Evolutionary conservation across 2,113 vertebrate species (phyloP).

Genomic region (Notechis scutatus): DNA sequence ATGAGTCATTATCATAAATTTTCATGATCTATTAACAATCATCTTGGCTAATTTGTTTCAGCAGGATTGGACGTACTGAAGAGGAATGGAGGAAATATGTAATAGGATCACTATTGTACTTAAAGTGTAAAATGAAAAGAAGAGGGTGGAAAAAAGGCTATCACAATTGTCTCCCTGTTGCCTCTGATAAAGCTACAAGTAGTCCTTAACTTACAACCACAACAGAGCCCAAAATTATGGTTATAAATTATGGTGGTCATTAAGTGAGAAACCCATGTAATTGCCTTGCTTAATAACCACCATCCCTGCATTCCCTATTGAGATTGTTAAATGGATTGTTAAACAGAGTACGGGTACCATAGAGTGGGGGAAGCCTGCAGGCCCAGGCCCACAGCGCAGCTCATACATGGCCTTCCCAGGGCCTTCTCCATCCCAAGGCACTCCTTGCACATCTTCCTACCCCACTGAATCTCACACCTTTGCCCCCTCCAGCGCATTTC

Average conservation of each 20-base stretch:
- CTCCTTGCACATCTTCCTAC: background rate
- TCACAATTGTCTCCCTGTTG: background rate
- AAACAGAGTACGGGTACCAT: background rate
- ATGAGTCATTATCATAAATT: conserved; percentile 21
- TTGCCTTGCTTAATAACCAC: background rate
- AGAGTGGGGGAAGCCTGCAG: background rate
- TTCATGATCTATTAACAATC: background rate
- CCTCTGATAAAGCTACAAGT: background rate
- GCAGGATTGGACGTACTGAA: conserved; percentile 18
- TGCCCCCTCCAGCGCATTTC: background rate
- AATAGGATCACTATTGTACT: too few species aligned
- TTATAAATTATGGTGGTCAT: background rate
- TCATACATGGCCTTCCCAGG: background rate
- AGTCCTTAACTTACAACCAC: background rate
- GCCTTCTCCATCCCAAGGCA: background rate
- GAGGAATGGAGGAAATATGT: background rate
- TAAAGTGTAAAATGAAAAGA: background rate
- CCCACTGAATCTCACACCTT: background rate
- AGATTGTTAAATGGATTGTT: background rate
- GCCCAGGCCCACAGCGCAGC: too few species aligned
- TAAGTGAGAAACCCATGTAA: background rate
- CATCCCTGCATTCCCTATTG: background rate
- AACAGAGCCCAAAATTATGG: background rate
- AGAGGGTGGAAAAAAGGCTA: background rate
- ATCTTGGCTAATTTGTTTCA: conserved; percentile 45